phyloP scores from a whole-genome alignment of 2,113 vertebrate genomes.

The Megaceryle torquata region DNA sequence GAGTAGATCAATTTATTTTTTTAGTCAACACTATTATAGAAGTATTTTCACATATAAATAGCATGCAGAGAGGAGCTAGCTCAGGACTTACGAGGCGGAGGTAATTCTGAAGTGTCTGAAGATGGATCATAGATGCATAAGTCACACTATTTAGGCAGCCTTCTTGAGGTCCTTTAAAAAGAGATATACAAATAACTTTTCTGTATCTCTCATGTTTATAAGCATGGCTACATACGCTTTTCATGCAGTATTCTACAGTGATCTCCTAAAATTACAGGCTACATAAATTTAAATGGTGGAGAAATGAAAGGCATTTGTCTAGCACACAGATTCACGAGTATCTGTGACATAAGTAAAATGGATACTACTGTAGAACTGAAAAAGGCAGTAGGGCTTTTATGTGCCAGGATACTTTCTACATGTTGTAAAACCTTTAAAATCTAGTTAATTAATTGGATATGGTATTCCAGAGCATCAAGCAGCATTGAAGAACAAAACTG shows the following conservation, averaged over 20 bases:
- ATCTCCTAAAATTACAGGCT: background rate
- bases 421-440: background rate
- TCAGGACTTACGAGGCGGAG: slow-evolving; percentile 84
- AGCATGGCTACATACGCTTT: background rate
- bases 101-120: slow-evolving; percentile 92
- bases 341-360: background rate
- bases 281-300: background rate
- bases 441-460: background rate
- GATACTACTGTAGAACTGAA: background rate
- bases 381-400: background rate
- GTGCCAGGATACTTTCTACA: background rate
- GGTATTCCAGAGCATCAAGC: background rate
- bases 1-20: background rate
- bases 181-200: background rate
- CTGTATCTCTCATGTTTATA: background rate
- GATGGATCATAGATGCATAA: slow-evolving; percentile 87
- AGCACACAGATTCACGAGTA: background rate
- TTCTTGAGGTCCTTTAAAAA: slow-evolving; percentile 84
- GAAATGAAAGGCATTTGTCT: background rate
- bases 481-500: background rate
- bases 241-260: background rate
- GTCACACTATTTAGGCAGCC: slow-evolving; percentile 87
- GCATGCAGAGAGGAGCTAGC: background rate
- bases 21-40: background rate
- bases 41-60: background rate